Evolutionary conservation across 2,113 vertebrate genomes (phyloP).

Genomic region (Poeciliopsis retropinna): DNA sequence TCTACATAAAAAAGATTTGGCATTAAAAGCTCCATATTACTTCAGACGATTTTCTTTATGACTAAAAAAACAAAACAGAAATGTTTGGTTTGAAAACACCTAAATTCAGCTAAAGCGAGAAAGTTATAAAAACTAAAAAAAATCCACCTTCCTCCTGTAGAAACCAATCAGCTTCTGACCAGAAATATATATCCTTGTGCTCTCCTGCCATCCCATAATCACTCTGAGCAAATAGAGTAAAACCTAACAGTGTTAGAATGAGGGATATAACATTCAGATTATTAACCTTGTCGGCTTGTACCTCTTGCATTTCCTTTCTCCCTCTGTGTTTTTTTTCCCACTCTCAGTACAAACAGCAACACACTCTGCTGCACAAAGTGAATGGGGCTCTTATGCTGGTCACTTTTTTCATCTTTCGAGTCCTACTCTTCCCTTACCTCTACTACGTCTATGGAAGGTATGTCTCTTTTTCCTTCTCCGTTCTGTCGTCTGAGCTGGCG

Average conservation of each 20-base stretch:
- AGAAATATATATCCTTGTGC: constrained; percentile 19
- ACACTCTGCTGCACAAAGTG: constrained; percentile 91
- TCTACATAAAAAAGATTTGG: not conserved
- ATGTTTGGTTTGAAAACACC: not conserved
- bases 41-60: not conserved
- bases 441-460: constrained; percentile 93
- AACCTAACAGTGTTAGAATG: constrained; percentile 26
- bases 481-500: constrained; percentile 41
- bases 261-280: constrained; percentile 12
- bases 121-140: not conserved
- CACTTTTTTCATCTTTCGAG: constrained; percentile 92
- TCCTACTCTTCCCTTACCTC: constrained; percentile 94
- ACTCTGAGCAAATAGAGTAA: constrained; percentile 24
- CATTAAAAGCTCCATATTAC: not conserved
- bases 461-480: constrained; percentile 66
- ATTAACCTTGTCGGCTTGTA: constrained; percentile 60
- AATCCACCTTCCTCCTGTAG: constrained; percentile 10
- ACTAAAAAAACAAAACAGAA: too few relatives aligned
- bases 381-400: constrained; percentile 90
- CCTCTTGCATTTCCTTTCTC: constrained; percentile 61
- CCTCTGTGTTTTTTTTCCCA: constrained; percentile 33
- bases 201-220: constrained; percentile 9
- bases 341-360: constrained; percentile 89
- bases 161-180: constrained; percentile 4
- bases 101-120: not conserved